These are phyloP conservation scores for Suricata suricatta DNA, from an alignment of 2,113 vertebrate genomes.

Conservation along the genomic window DNA sequence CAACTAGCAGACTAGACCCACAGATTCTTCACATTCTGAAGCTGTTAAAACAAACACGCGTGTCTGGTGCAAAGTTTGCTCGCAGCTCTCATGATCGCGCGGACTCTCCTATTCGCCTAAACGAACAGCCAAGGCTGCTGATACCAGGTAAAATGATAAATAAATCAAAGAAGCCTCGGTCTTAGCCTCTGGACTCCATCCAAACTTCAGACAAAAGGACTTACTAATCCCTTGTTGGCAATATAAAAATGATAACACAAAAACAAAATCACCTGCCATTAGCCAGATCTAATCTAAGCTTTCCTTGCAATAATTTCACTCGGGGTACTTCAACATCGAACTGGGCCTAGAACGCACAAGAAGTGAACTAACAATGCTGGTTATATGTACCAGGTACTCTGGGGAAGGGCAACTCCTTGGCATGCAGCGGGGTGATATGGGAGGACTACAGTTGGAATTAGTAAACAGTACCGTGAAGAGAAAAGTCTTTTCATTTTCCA, in stretches of 20 bases:
- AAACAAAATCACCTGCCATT: constrained; percentile 73
- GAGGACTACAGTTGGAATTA: constrained; percentile 64
- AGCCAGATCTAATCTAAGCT: constrained; percentile 75
- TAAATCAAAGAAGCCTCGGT: constrained; percentile 47
- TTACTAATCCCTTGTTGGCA: constrained; percentile 71
- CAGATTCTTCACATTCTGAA: constrained; percentile 77
- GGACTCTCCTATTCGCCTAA: not conserved
- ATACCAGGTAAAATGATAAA: constrained; percentile 59
- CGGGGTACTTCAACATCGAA: constrained; percentile 56
- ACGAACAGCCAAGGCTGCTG: not conserved
- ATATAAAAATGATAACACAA: constrained; percentile 72
- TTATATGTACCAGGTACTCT: constrained; percentile 23
- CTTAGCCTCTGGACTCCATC: constrained; percentile 63
- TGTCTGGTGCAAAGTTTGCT: constrained; percentile 41
- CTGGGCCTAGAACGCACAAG: constrained; percentile 24
- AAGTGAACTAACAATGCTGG: constrained; percentile 60
- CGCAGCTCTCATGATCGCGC: not conserved
- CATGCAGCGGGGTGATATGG: constrained; percentile 29
- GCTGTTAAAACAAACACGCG: constrained; percentile 46
- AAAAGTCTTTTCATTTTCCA: constrained; percentile 63
- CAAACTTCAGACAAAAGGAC: constrained; percentile 68
- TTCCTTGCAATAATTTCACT: constrained; percentile 69
- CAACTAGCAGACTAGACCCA: constrained; percentile 71
- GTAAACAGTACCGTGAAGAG: constrained; percentile 61
- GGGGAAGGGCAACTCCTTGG: constrained; percentile 34